Base-by-base conservation (phyloP, 2,888 invertebrate genomes). In the Nomada fabriciana region DNA sequence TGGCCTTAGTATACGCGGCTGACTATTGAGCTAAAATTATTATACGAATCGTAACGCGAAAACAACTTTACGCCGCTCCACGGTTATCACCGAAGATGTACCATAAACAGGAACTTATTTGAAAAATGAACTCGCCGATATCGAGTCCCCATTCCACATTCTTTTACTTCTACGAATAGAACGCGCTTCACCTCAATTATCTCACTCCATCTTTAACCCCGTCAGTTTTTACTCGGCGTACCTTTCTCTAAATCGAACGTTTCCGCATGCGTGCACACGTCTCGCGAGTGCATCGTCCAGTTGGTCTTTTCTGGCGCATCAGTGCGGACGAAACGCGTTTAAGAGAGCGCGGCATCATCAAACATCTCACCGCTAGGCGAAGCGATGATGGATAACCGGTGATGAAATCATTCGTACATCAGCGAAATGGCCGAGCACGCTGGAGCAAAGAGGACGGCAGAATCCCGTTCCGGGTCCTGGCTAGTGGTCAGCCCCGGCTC, bases 401-500 rank as follows among this genome's bases (percentile, higher is more conserved):
- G 91, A 92, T 92, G 92, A 92, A 92, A 92, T 93, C 92, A 92
- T 93, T 91, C 91, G 91, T 92, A 92, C 90, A 91, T 91, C 92
- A 91, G 88, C 78, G 67, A 86, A 82, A 69, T 50, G 75, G 57
- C 76, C 55, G 70, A 15, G 57, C 23, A 64, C 47, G 67, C 13
- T 10, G 42, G 47, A 64, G 67, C 10, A 60, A 82, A 36, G 59
- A 59, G 43, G 47, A 23, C 20, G 20, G 10, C 43, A 11, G 60
- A 59, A 67, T 29, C 18, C 65, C 69, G 71, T 71, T 74, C 71
- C 68, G 36, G 25, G 57, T 70, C 55, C 69, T 36, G 25, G 61
- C 59, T 25, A 36, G 68, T 79, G 83, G 78, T 70, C 85, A 42
- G 59, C 59, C 74, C 68, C 70, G 82, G 80, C 82, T 86, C 86